These are phyloP conservation scores for Drosophila macrospina DNA, from an alignment of 2,888 invertebrate species.

Conservation along the genomic window DNA sequence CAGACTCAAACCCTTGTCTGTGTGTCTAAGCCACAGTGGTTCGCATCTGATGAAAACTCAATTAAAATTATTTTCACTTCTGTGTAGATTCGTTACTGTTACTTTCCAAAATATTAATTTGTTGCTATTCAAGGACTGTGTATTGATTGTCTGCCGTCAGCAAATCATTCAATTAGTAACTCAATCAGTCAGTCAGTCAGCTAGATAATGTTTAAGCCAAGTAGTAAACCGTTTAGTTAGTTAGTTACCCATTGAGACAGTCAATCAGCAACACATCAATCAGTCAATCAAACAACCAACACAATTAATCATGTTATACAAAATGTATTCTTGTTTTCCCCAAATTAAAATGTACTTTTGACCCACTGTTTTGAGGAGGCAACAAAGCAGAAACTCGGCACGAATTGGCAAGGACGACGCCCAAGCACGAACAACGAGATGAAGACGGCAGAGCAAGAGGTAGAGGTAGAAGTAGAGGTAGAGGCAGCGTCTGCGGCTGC, in stretches of 20 bases:
- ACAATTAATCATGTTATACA: not conserved
- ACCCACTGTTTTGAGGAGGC: conserved; percentile 58
- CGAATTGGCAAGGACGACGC: conserved; percentile 75
- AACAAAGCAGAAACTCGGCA: conserved; percentile 76
- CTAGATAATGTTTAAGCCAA: too few species aligned
- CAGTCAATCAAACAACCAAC: not conserved
- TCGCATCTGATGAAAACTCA: not conserved
- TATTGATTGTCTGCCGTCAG: too few species aligned
- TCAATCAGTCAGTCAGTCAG: too few species aligned
- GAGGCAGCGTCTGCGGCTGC: conserved; percentile 29
- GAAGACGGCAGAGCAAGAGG: conserved; percentile 28
- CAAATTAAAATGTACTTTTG: not conserved
- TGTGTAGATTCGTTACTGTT: not conserved
- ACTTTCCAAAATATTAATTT: too few species aligned
- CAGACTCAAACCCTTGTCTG: conserved; percentile 3
- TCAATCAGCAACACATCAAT: not conserved
- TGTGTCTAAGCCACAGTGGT: conserved; percentile 10
- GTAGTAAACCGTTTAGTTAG: too few species aligned
- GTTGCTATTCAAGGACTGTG: too few species aligned
- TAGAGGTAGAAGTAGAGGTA: conserved; percentile 17
- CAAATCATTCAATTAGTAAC: too few species aligned
- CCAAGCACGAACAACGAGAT: conserved; percentile 48
- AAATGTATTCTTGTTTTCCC: not conserved
- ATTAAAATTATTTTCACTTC: not conserved
- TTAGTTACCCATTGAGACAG: not conserved